A percentile compares a stretch with the other conserved stretches of the same genome.
phyloP scores from a whole-genome alignment of 1,140 invertebrate species.

The Argopecten irradians region DNA sequence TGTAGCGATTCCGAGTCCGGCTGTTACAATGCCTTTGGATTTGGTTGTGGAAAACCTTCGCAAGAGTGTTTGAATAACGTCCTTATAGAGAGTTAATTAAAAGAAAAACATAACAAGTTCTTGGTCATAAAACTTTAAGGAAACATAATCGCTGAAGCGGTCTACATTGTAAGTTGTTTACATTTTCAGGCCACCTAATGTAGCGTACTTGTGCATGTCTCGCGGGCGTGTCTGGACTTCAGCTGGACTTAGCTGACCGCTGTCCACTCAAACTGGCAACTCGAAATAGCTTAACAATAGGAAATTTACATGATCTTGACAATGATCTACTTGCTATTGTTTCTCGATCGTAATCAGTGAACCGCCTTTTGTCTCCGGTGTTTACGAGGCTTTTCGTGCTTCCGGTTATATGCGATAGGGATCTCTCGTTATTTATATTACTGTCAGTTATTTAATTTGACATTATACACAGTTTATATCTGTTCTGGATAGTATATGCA shows the following conservation, averaged over 20 bases:
- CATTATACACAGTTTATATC: not conserved
- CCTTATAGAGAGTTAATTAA: slow-evolving; percentile 13
- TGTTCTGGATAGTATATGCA: not conserved
- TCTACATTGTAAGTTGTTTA: not conserved
- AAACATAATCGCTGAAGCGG: not conserved
- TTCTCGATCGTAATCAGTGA: not conserved
- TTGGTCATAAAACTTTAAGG: slow-evolving; percentile 5
- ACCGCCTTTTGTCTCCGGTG: not conserved
- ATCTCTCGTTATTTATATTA: slow-evolving; percentile 1
- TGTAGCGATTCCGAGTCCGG: not conserved
- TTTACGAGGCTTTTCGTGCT: not conserved
- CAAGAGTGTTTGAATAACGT: slow-evolving; percentile 6
- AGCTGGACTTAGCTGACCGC: slow-evolving; percentile 5
- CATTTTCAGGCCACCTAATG: not conserved
- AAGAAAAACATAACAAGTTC: not conserved
- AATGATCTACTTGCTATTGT: slow-evolving; percentile 13
- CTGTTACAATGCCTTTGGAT: not conserved
- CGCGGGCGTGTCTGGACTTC: slow-evolving; percentile 9
- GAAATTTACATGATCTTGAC: not conserved
- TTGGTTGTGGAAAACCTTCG: not conserved
- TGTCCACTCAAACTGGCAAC: slow-evolving; percentile 8
- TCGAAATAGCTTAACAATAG: not conserved
- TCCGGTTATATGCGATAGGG: not conserved
- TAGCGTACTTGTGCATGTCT: slow-evolving; percentile 15
- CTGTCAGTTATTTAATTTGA: not conserved